Percentiles rank a stretch among this genome's conserved stretches.
Evolutionary conservation across 2,797 vertebrate species (phyloP).

Genomic region (Silurus lanzhouensis): DNA sequence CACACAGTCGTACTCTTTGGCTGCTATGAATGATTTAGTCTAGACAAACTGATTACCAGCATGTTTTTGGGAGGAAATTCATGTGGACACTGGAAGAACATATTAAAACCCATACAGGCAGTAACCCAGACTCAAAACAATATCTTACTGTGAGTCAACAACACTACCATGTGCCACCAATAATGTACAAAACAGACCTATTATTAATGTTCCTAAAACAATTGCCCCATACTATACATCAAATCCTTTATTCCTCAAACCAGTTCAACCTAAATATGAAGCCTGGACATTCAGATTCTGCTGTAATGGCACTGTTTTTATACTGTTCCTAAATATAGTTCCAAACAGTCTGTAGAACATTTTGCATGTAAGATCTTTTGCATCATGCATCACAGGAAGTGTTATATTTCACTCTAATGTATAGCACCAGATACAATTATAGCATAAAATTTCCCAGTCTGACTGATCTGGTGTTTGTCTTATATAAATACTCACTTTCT

Average conservation of each 20-base stretch:
- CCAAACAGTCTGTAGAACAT: not conserved
- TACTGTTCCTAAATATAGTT: not conserved
- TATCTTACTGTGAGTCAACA: not conserved
- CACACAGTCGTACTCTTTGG: not conserved
- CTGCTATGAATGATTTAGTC: not conserved
- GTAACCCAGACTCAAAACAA: not conserved
- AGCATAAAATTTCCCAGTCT: not conserved
- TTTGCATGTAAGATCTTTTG: not conserved
- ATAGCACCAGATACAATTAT: not conserved
- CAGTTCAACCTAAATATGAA: not conserved
- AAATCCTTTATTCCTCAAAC: not conserved
- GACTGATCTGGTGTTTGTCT: not conserved
- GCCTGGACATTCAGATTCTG: not conserved
- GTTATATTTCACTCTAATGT: not conserved
- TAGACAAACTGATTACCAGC: not conserved
- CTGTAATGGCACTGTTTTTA: not conserved
- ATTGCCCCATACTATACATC: not conserved
- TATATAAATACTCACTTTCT: not conserved
- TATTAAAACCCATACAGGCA: not conserved
- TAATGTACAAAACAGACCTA: not conserved
- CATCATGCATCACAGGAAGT: not conserved
- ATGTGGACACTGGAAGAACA: not conserved
- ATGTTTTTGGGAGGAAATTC: not conserved
- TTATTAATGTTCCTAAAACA: not conserved
- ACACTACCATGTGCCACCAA: not conserved